Conservation (phyloP, 2,797 vertebrate genomes). For the Ispidina picta region DNA sequence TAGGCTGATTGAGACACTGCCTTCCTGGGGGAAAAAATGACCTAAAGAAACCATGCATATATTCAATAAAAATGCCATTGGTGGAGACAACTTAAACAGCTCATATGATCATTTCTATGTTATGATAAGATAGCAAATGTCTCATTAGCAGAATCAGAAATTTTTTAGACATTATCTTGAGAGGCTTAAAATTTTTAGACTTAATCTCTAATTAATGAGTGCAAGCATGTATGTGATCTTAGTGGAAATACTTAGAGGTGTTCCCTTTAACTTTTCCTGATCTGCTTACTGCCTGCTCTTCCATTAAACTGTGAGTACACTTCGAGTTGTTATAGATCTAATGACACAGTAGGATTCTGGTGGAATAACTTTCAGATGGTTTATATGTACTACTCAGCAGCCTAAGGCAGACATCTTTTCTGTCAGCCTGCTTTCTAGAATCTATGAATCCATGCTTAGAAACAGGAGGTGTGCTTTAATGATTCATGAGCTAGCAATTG, state of each 20-base stretch:
- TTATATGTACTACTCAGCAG: not conserved
- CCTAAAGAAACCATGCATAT: not conserved
- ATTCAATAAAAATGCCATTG: not conserved
- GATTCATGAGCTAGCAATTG: not conserved
- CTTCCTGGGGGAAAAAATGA: not conserved
- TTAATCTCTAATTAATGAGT: slow-evolving; percentile 68
- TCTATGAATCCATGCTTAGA: not conserved
- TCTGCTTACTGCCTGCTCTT: not conserved
- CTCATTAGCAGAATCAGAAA: not conserved
- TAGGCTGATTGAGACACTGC: not conserved
- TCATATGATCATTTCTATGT: not conserved
- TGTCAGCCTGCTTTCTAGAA: not conserved
- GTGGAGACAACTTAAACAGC: not conserved
- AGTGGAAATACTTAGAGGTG: not conserved
- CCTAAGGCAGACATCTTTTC: not conserved
- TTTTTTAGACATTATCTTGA: slow-evolving; percentile 2
- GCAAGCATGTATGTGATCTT: not conserved
- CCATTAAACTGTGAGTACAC: not conserved
- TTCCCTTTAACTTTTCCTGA: not conserved
- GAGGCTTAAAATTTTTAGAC: slow-evolving; percentile 18
- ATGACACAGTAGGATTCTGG: not conserved
- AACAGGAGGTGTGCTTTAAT: not conserved
- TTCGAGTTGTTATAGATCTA: not conserved
- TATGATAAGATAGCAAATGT: not conserved
- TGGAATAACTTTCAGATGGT: not conserved